Base-by-base conservation (phyloP, 2,113 vertebrate genomes). In the Solea solea region DNA sequence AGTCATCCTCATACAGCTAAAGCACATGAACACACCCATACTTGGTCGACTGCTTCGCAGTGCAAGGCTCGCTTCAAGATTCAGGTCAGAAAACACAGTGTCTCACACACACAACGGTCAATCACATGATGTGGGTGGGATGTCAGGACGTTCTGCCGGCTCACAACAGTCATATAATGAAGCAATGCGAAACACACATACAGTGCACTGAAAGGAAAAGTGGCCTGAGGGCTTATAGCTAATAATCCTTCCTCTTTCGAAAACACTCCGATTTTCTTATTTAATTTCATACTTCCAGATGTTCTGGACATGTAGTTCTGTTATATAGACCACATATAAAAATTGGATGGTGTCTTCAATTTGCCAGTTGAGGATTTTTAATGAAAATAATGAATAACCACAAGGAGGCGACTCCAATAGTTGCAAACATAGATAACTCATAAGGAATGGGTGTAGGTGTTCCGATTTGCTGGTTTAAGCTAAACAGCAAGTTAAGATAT, bases 61-160 rank as follows among this genome's bases (percentile, higher is more conserved):
- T 55, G 69, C 28, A 12, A 0, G 15, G 16, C 59, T 78, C 50
- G 14, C 72, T 73, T 75, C 27, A 46, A 21, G 54, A 80, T 52
- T 55, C 67, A 62, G 78, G 65, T 82, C 83, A 82, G 65, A 74
- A 75, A 65, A 48, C 53, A 73, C 53, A 73, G 60, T 74, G 54
- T 65, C 70, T 44, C 69, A 40, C 69, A 64, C 56, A 48, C 45
- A 27, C 1, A 12, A 62, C 44, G 2, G 39, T 25, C 51, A 16
- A n/a, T 48, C 60, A 67, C 66, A 80, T 82, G 46, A 77, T 16
- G 46, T 44, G 2, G 12, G 60, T 15, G 49, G 16, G 48, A 46
- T 51, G 13, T 41, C 15, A 51, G 12, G 67, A 41, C 3, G 3
- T 12, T 62, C 8, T 10, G 8, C 21, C 10, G 15, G 34, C 15